These are phyloP conservation scores for Apocheima hispidaria DNA, from an alignment of 2,888 invertebrate genomes.

Conservation along the genomic window DNA sequence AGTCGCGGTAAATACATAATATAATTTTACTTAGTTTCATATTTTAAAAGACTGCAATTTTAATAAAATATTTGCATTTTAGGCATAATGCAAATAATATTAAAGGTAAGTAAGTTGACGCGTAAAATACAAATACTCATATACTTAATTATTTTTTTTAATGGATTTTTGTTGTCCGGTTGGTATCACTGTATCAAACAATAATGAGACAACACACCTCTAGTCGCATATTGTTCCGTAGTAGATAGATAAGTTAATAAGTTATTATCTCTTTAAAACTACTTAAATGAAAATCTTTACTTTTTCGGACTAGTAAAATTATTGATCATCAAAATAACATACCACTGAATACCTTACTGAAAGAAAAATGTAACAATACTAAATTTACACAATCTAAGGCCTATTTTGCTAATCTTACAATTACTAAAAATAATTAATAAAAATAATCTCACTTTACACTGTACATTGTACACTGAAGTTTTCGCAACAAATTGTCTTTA, in stretches of 20 bases:
- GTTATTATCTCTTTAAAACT: background rate
- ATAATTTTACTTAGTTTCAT: too few species aligned
- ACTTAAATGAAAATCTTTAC: background rate
- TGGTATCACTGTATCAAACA: too few species aligned
- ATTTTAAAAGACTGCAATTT: too few species aligned
- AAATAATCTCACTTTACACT: conserved; percentile 11
- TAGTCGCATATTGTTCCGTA: background rate
- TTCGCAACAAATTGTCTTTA: background rate
- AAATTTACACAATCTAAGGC: background rate
- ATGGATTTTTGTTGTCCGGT: too few species aligned
- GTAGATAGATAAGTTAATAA: background rate
- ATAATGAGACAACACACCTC: background rate
- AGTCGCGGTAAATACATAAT: too few species aligned
- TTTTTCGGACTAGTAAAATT: conserved; percentile 1
- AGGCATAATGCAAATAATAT: too few species aligned
- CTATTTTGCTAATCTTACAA: background rate
- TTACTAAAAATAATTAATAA: too few species aligned
- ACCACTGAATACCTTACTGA: background rate
- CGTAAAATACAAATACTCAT: too few species aligned
- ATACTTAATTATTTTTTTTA: too few species aligned
- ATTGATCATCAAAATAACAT: background rate
- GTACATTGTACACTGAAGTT: conserved; percentile 6
- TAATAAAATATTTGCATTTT: too few species aligned
- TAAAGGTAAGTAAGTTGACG: too few species aligned
- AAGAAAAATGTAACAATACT: background rate